phyloP scores from a whole-genome alignment of 2,888 invertebrate species.

The Creontiades dilutus region DNA sequence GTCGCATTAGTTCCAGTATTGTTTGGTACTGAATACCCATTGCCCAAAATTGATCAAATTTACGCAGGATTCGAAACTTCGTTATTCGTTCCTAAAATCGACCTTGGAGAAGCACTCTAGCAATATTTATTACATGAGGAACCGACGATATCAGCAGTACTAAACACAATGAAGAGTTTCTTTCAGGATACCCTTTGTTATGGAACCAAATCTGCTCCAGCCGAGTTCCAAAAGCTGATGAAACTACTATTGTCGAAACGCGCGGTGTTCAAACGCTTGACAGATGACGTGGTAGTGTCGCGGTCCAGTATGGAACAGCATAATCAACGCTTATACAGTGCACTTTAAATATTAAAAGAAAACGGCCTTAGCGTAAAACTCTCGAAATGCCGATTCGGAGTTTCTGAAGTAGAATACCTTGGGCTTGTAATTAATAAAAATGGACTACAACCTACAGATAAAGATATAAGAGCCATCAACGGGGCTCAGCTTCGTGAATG shows the following conservation, averaged over 20 bases:
- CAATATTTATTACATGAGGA: constrained; percentile 77
- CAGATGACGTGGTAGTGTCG: constrained; percentile 68
- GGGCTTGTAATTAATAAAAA: constrained; percentile 66
- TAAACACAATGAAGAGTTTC: constrained; percentile 77
- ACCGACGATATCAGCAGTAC: constrained; percentile 75
- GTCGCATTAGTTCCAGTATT: constrained; percentile 77
- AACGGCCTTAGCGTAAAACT: constrained; percentile 57
- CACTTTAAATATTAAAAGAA: constrained; percentile 46
- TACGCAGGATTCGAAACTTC: constrained; percentile 76
- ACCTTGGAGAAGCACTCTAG: constrained; percentile 78
- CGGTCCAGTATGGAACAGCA: constrained; percentile 52
- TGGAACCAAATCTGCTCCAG: constrained; percentile 76
- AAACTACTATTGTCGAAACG: constrained; percentile 47
- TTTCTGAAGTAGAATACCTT: constrained; percentile 62
- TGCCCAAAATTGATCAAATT: constrained; percentile 77
- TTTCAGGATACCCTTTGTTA: constrained; percentile 76
- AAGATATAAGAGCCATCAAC: constrained; percentile 75
- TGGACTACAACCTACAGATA: constrained; percentile 67
- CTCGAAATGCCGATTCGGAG: constrained; percentile 62
- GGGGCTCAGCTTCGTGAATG: constrained; percentile 74
- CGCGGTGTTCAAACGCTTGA: constrained; percentile 14
- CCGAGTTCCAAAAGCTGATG: constrained; percentile 68
- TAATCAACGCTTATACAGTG: constrained; percentile 1
- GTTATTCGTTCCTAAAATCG: constrained; percentile 77
- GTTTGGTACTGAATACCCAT: constrained; percentile 76